Evolutionary conservation across 2,888 invertebrate genomes (phyloP), one percentile per base, ranked within the genome.

Genomic region (Heteromurus nitidus): DNA sequence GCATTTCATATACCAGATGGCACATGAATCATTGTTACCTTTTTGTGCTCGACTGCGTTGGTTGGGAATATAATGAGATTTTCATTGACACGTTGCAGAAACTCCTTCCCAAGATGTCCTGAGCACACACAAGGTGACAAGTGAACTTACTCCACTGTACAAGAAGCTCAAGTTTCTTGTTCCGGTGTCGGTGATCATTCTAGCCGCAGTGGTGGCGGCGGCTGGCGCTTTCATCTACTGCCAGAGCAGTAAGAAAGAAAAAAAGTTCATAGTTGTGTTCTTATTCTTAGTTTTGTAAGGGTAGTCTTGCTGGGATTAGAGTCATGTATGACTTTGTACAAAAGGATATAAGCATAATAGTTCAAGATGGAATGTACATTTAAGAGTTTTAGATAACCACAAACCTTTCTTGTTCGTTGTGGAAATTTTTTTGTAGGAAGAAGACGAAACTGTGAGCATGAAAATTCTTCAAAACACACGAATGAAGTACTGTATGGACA

Each of bases 51-150:
- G n/a, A n/a, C n/a, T n/a, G n/a, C n/a, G n/a, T n/a, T n/a, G n/a
- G n/a, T n/a, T n/a, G n/a, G n/a, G n/a, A n/a, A n/a, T n/a, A n/a
- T n/a, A n/a, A n/a, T 60, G 60, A 26, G 70, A 58, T 72, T 72
- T 60, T 72, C 44, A 60, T 74, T 80, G 55, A 65, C 47, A 47
- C 47, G 26, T 82, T 69, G 20, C 65, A 85, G 85, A 85, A 69
- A 73, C 68, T 65, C 85, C 83, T 24, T 77, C 80, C 28, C 76
- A 76, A 24, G 83, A 85, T 64, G 77, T 82, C 26, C 68, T 85
- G n/a, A 82, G 82, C 42, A 86, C 85, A 42, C 83, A 86, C 77
- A 85, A 80, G 77, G 86, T 86, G 47, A 84, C 85, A 30, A 84
- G 80, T 69, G 82, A 86, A 65, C 77, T 84, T 65, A 81, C 82